These are phyloP conservation scores for Gymnocypris eckloni DNA, from an alignment of 2,797 vertebrate species.

Conservation along the genomic window DNA sequence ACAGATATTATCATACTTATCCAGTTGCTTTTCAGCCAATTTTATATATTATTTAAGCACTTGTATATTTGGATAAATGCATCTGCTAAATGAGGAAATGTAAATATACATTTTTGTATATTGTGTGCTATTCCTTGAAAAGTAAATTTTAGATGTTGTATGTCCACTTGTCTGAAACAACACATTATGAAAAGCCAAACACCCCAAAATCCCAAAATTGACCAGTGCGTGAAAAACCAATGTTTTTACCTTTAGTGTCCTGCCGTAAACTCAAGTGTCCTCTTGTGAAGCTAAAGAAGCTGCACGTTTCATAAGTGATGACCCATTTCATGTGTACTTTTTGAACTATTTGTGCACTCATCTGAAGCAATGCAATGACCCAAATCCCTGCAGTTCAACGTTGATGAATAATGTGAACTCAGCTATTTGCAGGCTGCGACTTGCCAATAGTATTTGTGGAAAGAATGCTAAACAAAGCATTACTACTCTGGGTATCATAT, in stretches of 20 bases:
- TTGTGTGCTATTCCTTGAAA: background rate
- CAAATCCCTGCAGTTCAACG: constrained; percentile 19
- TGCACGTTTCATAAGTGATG: constrained; percentile 21
- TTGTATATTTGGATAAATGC: background rate
- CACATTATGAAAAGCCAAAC: background rate
- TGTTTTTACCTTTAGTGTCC: background rate
- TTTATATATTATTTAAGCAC: background rate
- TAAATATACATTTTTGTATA: background rate
- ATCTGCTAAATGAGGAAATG: background rate
- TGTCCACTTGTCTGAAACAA: background rate
- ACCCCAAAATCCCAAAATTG: background rate
- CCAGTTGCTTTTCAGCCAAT: too few relatives aligned
- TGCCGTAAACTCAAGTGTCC: background rate
- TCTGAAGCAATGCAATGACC: constrained; percentile 38
- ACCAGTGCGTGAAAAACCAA: too few relatives aligned
- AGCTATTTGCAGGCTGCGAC: constrained; percentile 19
- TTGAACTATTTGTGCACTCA: constrained; percentile 37
- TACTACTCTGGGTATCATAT: constrained; percentile 2
- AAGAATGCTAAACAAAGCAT: constrained; percentile 39
- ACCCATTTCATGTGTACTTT: constrained; percentile 35
- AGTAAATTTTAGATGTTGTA: background rate
- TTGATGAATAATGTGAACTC: constrained; percentile 41
- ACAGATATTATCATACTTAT: background rate
- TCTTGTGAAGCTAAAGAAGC: background rate
- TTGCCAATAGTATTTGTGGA: constrained; percentile 37